phyloP scores from a whole-genome alignment of 2,797 vertebrate genomes.

The Arctocebus calabarensis region DNA sequence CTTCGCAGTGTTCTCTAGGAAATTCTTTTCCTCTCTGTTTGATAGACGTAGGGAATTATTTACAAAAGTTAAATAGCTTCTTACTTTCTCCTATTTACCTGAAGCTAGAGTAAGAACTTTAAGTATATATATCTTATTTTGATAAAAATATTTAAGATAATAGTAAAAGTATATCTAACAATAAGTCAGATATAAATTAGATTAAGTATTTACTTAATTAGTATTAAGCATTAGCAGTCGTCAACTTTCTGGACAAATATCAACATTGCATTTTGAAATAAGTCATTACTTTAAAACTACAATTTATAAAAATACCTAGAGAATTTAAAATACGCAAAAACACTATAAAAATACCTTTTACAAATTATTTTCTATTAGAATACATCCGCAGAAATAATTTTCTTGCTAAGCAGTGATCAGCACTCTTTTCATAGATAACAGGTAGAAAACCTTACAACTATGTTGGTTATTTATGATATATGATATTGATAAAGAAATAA shows the following conservation, averaged over 20 bases:
- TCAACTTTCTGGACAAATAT: not conserved
- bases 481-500: not conserved
- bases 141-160: not conserved
- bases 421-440: not conserved
- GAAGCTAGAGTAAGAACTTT: not conserved
- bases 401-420: not conserved
- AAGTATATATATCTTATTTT: not conserved
- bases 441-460: not conserved
- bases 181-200: not conserved
- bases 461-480: not conserved
- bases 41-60: not conserved
- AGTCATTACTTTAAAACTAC: not conserved
- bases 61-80: not conserved
- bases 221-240: not conserved
- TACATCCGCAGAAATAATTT: constrained; percentile 14
- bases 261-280: not conserved
- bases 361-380: not conserved
- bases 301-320: not conserved
- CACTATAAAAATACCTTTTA: not conserved
- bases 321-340: not conserved
- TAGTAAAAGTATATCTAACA: not conserved
- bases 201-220: not conserved
- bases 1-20: not conserved
- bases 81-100: not conserved
- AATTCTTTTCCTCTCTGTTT: not conserved